Evolutionary conservation across 2,797 vertebrate species (phyloP).

Genomic region (Pempheris klunzingeri): DNA sequence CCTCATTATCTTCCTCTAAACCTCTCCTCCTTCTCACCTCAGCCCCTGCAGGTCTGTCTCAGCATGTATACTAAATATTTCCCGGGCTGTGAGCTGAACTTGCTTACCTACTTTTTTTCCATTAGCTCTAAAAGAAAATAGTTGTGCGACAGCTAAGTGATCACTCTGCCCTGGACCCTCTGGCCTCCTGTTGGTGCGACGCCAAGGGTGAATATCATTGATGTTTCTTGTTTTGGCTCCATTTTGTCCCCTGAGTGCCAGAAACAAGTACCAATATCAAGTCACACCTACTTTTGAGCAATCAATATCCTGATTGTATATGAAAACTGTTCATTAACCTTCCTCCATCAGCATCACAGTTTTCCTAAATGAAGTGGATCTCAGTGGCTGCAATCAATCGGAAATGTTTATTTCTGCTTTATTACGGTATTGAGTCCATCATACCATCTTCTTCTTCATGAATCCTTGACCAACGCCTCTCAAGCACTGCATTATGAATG

Average conservation of each 20-base stretch:
- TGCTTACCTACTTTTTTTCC: not conserved
- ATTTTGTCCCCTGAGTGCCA: conserved; percentile 7
- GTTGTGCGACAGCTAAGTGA: conserved; percentile 35
- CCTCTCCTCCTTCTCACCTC: not conserved
- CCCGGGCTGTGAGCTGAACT: conserved; percentile 7
- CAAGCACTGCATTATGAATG: not conserved
- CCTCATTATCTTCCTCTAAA: not conserved
- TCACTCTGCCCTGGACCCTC: conserved; percentile 15
- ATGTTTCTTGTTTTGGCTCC: conserved; percentile 23
- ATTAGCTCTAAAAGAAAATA: conserved; percentile 28
- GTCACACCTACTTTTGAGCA: conserved; percentile 1
- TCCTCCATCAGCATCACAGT: not conserved
- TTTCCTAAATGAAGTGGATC: conserved; percentile 6
- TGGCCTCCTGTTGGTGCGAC: conserved; percentile 1
- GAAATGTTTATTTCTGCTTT: not conserved
- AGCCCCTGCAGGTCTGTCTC: not conserved
- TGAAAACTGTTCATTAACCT: conserved; percentile 28
- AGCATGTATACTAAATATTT: conserved; percentile 17
- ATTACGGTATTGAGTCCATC: not conserved
- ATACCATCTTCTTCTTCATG: conserved; percentile 18
- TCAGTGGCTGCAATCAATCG: not conserved
- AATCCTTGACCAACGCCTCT: not conserved
- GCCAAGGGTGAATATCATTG: conserved; percentile 24
- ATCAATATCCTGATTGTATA: conserved; percentile 31
- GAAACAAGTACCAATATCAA: conserved; percentile 9